Percentiles rank a stretch among this genome's conserved stretches.
Conservation (phyloP, 2,797 vertebrate species). For the Urocyon cinereoargenteus region DNA sequence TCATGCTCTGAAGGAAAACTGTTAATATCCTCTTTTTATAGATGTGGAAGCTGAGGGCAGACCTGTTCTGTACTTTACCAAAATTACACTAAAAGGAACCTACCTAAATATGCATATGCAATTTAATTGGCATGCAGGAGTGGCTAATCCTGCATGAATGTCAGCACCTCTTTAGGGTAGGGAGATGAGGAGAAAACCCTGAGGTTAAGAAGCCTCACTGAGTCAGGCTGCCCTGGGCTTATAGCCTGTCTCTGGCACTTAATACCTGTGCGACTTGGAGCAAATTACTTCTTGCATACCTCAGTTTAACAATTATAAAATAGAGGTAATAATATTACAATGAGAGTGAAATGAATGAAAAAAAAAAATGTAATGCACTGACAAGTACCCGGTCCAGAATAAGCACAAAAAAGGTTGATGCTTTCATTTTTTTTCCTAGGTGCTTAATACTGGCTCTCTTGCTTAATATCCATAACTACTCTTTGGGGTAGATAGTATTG, state of each 20-base stretch:
- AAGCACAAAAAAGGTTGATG: neutral
- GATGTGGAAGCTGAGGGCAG: constrained; percentile 28
- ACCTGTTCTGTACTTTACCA: neutral
- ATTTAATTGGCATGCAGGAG: neutral
- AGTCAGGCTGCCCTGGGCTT: neutral
- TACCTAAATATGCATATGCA: neutral
- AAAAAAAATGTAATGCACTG: neutral
- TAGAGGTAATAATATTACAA: neutral
- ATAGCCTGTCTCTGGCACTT: neutral
- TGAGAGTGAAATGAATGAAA: neutral
- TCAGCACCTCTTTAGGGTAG: neutral
- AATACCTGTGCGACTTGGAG: neutral
- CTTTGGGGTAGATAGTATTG: neutral
- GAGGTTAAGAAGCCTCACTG: neutral
- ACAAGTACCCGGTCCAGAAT: neutral
- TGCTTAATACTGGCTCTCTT: neutral
- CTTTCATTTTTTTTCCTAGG: constrained; percentile 30
- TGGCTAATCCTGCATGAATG: neutral
- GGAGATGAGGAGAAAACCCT: neutral
- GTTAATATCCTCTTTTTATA: neutral
- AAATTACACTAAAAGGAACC: neutral
- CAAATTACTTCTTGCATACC: neutral
- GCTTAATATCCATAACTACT: neutral
- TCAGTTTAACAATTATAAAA: neutral
- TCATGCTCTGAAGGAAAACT: neutral